These are phyloP conservation scores for Platycercus adscitus DNA, from an alignment of 2,113 vertebrate genomes.

Conservation along the genomic window DNA sequence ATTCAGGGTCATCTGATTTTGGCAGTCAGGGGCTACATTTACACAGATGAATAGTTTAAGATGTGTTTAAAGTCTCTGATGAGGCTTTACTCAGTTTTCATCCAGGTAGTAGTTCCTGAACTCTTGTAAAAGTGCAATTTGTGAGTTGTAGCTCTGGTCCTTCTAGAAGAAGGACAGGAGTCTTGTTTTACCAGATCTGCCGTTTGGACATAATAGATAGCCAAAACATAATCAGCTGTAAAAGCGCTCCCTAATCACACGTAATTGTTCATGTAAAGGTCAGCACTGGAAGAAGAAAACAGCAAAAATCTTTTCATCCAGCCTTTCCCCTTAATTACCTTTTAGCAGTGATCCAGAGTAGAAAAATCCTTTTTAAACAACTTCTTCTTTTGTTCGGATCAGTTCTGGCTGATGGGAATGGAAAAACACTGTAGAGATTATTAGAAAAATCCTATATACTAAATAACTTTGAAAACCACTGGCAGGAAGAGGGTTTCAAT, in stretches of 20 bases:
- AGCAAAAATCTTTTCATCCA: not conserved
- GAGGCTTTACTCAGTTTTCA: not conserved
- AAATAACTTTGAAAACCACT: not conserved
- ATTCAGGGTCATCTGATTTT: not conserved
- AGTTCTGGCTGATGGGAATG: not conserved
- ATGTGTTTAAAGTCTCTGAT: not conserved
- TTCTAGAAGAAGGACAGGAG: not conserved
- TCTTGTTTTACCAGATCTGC: not conserved
- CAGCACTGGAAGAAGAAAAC: not conserved
- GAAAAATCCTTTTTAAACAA: not conserved
- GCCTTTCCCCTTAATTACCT: not conserved
- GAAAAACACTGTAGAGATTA: not conserved
- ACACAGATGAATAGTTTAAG: not conserved
- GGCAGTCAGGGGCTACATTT: not conserved
- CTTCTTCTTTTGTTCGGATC: not conserved
- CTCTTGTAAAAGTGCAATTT: not conserved
- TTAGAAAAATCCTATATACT: not conserved
- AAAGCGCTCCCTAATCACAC: not conserved
- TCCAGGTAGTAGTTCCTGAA: not conserved
- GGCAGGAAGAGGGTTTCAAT: not conserved
- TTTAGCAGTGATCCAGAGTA: not conserved
- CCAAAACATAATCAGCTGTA: not conserved
- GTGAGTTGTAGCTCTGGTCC: not conserved
- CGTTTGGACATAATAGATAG: not conserved
- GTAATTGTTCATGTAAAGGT: not conserved